Evolutionary conservation across 92 coral and sea anemone genomes (phyloP).

Genomic region (Phenganax subtilis): DNA sequence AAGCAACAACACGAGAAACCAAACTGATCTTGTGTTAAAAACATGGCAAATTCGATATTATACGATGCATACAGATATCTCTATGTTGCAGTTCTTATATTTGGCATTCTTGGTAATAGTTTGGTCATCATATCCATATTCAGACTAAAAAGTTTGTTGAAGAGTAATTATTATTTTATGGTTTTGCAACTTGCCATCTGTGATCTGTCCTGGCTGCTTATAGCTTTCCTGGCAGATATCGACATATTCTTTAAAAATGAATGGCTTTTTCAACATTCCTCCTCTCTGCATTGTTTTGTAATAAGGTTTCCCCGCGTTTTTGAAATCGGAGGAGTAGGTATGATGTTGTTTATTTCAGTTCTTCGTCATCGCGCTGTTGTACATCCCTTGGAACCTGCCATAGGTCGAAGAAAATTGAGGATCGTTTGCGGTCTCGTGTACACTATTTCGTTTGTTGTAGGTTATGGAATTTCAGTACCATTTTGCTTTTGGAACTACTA

Average conservation of each 20-base stretch:
- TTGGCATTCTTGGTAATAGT: slow-evolving; percentile 12
- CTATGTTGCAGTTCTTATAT: background rate
- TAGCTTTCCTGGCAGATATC: background rate
- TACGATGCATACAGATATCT: slow-evolving; percentile 2
- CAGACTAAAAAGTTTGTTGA: background rate
- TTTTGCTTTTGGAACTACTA: background rate
- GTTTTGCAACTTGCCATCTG: slow-evolving; percentile 8
- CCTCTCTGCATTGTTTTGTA: background rate
- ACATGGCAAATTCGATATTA: background rate
- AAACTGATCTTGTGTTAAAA: too few species aligned
- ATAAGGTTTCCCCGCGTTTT: background rate
- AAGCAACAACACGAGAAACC: too few species aligned
- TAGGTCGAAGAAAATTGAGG: slow-evolving; percentile 1
- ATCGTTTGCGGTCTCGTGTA: background rate
- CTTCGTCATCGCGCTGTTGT: slow-evolving; percentile 2
- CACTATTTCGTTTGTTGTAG: background rate
- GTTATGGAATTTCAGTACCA: background rate
- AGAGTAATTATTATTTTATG: background rate
- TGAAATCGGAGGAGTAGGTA: background rate
- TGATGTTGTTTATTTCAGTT: slow-evolving; percentile 10
- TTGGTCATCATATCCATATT: background rate
- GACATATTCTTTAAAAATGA: background rate
- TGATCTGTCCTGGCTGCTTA: background rate
- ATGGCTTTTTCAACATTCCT: too few species aligned
- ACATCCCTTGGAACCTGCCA: slow-evolving; percentile 17